Conservation (phyloP, 2,113 vertebrate species). For the Arizona elegans region DNA sequence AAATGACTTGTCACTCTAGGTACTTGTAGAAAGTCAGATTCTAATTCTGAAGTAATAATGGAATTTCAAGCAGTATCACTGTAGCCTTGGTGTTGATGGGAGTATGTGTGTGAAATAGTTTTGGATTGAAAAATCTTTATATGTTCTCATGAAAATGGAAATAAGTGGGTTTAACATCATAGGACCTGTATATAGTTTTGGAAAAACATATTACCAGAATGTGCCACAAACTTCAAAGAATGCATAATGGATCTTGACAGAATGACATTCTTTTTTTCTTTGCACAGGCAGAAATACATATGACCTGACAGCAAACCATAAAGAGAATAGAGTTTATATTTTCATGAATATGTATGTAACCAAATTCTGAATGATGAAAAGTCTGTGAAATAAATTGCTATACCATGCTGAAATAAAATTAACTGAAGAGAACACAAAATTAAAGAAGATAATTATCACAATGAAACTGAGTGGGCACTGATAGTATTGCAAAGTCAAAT, state of each 20-base stretch:
- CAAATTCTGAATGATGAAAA: conserved; percentile 2
- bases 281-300: conserved; percentile 12
- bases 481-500: background rate
- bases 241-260: conserved; percentile 18
- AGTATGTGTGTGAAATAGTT: background rate
- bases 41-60: background rate
- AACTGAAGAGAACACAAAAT: background rate
- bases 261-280: conserved; percentile 26
- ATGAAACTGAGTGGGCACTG: background rate
- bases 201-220: conserved; percentile 12
- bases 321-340: conserved; percentile 6
- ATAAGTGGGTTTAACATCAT: conserved; percentile 12
- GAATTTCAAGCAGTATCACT: background rate
- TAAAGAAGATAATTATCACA: background rate
- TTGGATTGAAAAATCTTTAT: background rate
- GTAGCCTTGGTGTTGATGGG: background rate
- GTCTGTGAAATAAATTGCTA: background rate
- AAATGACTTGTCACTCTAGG: background rate
- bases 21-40: background rate
- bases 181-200: background rate
- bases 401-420: conserved; percentile 1
- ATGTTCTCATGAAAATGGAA: conserved; percentile 1
- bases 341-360: conserved; percentile 19
- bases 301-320: conserved; percentile 15
- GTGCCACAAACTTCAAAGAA: conserved; percentile 22